These are phyloP conservation scores for Bucorvus abyssinicus DNA, from an alignment of 2,797 vertebrate genomes.

Conservation along the genomic window DNA sequence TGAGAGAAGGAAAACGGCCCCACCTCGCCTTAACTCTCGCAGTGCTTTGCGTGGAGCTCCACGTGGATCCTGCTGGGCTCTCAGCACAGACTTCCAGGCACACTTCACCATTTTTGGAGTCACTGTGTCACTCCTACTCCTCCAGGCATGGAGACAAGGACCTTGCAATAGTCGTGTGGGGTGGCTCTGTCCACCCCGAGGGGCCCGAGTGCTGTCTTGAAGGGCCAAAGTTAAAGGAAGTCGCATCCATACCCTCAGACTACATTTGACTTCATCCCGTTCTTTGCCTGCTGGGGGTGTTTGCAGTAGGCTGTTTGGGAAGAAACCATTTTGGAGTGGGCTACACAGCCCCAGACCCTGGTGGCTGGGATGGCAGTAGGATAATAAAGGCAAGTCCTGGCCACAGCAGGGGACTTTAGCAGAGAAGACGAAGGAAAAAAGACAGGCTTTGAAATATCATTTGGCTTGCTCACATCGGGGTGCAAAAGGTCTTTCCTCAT, in stretches of 20 bases:
- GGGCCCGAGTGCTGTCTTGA: accelerated
- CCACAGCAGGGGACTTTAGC: not conserved
- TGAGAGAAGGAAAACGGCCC: not conserved
- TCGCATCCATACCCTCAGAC: not conserved
- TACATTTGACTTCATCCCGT: not conserved
- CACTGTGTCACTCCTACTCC: not conserved
- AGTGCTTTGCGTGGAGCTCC: not conserved
- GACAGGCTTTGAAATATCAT: not conserved
- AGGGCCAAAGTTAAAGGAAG: not conserved
- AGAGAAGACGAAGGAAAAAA: not conserved
- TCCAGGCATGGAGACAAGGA: accelerated
- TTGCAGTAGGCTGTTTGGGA: not conserved
- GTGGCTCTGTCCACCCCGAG: not conserved
- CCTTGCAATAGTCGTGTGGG: accelerated
- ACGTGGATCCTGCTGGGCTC: not conserved
- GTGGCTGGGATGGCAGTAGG: not conserved
- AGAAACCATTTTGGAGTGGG: not conserved
- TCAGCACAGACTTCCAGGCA: not conserved
- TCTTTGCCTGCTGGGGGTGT: not conserved
- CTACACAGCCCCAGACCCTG: not conserved
- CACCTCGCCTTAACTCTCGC: conserved; percentile 6
- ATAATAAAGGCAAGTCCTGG: not conserved
- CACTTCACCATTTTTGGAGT: not conserved
- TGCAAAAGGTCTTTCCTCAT: not conserved
- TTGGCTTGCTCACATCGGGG: not conserved